Percentiles rank a stretch among this genome's conserved stretches.
Conservation (phyloP, 1,140 invertebrate genomes). For the Lordiphosa mommai region DNA sequence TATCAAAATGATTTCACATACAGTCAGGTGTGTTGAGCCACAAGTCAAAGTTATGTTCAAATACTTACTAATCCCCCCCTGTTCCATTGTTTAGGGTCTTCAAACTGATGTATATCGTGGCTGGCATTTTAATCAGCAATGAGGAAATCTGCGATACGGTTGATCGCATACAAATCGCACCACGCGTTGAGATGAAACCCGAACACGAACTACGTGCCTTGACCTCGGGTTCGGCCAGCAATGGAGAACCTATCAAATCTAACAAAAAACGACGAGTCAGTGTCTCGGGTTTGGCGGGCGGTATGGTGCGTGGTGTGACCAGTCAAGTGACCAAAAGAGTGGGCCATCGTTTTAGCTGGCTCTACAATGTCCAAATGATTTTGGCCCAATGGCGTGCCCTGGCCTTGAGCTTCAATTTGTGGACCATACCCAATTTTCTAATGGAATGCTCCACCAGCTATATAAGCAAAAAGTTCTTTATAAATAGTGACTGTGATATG, state of each 20-base stretch:
- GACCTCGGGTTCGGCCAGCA: constrained; percentile 8
- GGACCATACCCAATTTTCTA: constrained; percentile 70
- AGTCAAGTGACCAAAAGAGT: constrained; percentile 51
- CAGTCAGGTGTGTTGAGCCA: constrained; percentile 56
- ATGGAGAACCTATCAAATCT: constrained; percentile 3
- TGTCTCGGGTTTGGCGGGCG: constrained; percentile 45
- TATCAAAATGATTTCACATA: constrained; percentile 70
- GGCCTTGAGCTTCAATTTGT: constrained; percentile 56
- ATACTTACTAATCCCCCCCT: background rate
- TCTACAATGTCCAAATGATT: constrained; percentile 41
- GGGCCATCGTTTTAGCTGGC: constrained; percentile 50
- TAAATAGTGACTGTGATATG: constrained; percentile 77
- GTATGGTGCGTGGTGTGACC: constrained; percentile 50
- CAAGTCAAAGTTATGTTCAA: background rate
- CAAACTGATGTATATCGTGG: constrained; percentile 76
- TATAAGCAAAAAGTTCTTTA: constrained; percentile 60
- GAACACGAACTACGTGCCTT: constrained; percentile 18
- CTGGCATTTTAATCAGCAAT: constrained; percentile 73
- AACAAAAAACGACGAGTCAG: constrained; percentile 34
- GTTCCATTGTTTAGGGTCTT: constrained; percentile 46
- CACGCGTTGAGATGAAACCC: constrained; percentile 67
- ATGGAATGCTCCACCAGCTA: constrained; percentile 61
- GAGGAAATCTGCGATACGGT: constrained; percentile 75
- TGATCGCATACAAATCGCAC: constrained; percentile 74
- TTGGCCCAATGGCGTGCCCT: constrained; percentile 46